These are phyloP conservation scores for Tapera naevia DNA, from an alignment of 2,797 vertebrate species.

Conservation along the genomic window DNA sequence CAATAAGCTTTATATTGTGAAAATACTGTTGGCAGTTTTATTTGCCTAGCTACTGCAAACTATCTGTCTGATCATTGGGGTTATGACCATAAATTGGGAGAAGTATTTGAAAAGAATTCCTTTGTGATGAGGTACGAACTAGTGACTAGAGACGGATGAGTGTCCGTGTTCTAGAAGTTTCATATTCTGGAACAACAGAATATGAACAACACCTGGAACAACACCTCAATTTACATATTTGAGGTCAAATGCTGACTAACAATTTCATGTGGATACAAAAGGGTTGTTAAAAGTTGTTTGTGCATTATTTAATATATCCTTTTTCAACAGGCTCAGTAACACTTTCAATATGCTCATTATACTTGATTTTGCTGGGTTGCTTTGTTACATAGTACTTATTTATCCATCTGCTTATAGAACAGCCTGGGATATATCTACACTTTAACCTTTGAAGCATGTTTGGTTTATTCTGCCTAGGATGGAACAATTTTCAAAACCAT, in stretches of 20 bases:
- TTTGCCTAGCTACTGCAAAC: neutral
- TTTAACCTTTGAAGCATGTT: neutral
- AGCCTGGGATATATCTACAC: neutral
- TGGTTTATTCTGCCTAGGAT: neutral
- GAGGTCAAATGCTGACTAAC: neutral
- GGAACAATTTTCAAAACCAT: neutral
- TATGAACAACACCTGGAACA: no score
- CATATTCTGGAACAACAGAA: neutral
- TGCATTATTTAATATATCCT: neutral
- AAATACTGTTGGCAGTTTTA: neutral
- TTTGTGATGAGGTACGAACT: conserved; percentile 20
- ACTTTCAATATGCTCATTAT: neutral
- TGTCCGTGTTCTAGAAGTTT: neutral
- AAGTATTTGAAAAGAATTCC: conserved; percentile 32
- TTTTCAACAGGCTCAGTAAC: neutral
- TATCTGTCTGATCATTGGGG: neutral
- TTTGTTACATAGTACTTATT: neutral
- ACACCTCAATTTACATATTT: neutral
- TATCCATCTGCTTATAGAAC: neutral
- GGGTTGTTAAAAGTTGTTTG: neutral
- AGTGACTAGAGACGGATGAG: neutral
- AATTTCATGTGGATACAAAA: neutral
- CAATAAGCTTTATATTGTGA: neutral
- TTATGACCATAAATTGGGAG: neutral
- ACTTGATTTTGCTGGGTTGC: neutral